phyloP scores from a whole-genome alignment of 2,113 vertebrate genomes.

The Seriola rivoliana region DNA sequence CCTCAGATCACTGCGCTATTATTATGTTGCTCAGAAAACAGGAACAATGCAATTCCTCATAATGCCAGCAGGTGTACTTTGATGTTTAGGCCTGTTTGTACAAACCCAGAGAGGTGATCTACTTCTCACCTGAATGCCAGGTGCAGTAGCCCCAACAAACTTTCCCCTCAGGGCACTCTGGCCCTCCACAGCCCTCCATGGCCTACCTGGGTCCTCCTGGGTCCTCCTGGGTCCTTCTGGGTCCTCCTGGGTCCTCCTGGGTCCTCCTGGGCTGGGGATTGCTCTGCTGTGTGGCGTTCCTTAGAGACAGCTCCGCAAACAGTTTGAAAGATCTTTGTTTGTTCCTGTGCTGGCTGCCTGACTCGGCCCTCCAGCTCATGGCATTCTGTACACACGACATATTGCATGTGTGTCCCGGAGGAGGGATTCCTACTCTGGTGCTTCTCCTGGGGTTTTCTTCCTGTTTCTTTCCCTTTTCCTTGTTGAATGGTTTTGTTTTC shows the following conservation, averaged over 20 bases:
- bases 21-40: slow-evolving; percentile 50
- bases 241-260: background rate
- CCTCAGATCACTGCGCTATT: slow-evolving; percentile 22
- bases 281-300: slow-evolving; percentile 39
- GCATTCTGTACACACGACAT: background rate
- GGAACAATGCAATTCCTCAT: slow-evolving; percentile 11
- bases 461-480: background rate
- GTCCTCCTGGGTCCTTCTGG: background rate
- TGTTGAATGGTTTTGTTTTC: background rate
- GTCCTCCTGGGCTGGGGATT: slow-evolving; percentile 31
- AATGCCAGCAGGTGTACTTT: slow-evolving; percentile 11
- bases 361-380: slow-evolving; percentile 2
- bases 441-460: background rate
- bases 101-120: slow-evolving; percentile 10
- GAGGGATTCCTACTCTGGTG: background rate
- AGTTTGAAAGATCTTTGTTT: slow-evolving; percentile 57
- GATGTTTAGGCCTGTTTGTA: slow-evolving; percentile 32
- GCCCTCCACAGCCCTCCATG: slow-evolving; percentile 1
- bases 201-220: background rate
- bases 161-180: slow-evolving; percentile 13
- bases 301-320: slow-evolving; percentile 50
- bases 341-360: slow-evolving; percentile 34
- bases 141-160: slow-evolving; percentile 15
- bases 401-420: background rate
- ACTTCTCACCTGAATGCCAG: slow-evolving; percentile 32